A percentile compares a stretch with the other conserved stretches of the same genome.
These are phyloP conservation scores for Tenthredo distinguenda DNA, from an alignment of 2,888 invertebrate genomes.

Conservation along the genomic window DNA sequence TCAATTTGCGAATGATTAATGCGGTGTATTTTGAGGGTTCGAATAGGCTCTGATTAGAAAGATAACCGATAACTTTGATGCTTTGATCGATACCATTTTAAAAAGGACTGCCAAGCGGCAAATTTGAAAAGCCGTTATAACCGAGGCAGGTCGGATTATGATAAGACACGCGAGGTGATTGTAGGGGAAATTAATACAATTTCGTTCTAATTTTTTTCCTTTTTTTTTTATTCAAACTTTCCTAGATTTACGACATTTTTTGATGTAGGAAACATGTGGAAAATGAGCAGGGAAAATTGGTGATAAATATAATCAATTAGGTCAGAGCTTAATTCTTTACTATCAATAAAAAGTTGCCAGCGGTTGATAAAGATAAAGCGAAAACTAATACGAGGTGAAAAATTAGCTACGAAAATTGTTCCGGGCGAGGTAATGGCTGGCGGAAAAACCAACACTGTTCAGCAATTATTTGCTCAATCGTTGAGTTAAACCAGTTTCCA, in stretches of 20 bases:
- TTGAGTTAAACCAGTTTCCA: neutral
- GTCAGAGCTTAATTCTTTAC: neutral
- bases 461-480: neutral
- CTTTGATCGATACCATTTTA: neutral
- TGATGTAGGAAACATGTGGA: neutral
- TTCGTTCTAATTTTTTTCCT: neutral
- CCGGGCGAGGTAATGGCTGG: neutral
- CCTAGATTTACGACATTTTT: neutral
- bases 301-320: neutral
- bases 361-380: neutral
- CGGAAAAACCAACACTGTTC: neutral
- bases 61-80: neutral
- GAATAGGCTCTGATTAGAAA: neutral
- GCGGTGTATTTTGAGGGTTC: neutral
- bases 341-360: neutral
- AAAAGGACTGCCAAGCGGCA: neutral
- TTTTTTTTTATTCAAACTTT: neutral
- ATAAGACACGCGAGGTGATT: neutral
- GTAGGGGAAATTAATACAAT: neutral
- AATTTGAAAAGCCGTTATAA: neutral
- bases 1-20: slow-evolving; percentile 7
- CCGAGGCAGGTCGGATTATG: neutral
- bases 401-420: neutral
- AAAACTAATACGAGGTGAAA: neutral
- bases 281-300: neutral